Evolutionary conservation across 2,113 vertebrate genomes (phyloP).

Genomic region (Buteo buteo): DNA sequence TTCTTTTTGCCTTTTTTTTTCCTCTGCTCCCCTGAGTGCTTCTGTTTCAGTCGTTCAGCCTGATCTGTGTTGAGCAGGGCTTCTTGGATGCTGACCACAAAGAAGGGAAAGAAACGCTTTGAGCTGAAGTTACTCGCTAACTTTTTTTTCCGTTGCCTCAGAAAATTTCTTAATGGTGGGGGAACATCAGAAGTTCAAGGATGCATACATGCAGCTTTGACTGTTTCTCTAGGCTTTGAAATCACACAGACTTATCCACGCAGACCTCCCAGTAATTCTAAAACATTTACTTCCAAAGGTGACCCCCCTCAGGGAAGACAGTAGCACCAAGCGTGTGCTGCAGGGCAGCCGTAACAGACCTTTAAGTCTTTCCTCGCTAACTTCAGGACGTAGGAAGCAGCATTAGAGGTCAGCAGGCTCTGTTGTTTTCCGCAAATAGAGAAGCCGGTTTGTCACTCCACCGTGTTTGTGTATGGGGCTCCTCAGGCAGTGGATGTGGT

Average conservation of each 20-base stretch:
- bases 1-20: neutral
- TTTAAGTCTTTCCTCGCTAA: neutral
- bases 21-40: conserved; percentile 3
- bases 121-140: neutral
- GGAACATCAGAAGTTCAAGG: neutral
- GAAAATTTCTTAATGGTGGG: neutral
- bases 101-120: neutral
- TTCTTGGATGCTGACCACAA: conserved; percentile 26
- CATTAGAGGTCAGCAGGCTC: neutral
- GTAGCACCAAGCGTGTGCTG: neutral
- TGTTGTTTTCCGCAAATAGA: neutral
- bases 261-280: neutral
- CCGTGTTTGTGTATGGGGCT: neutral
- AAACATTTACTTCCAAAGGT: neutral
- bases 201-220: neutral
- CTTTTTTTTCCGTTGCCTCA: neutral
- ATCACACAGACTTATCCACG: neutral
- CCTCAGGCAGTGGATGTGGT: neutral
- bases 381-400: too few relatives aligned
- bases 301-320: neutral
- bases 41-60: conserved; percentile 11
- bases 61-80: conserved; percentile 20
- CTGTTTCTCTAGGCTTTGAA: neutral
- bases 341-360: rapidly evolving
- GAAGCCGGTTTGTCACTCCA: neutral